These are phyloP conservation scores for Diploptera punctata DNA, from an alignment of 2,888 invertebrate genomes.

Conservation along the genomic window DNA sequence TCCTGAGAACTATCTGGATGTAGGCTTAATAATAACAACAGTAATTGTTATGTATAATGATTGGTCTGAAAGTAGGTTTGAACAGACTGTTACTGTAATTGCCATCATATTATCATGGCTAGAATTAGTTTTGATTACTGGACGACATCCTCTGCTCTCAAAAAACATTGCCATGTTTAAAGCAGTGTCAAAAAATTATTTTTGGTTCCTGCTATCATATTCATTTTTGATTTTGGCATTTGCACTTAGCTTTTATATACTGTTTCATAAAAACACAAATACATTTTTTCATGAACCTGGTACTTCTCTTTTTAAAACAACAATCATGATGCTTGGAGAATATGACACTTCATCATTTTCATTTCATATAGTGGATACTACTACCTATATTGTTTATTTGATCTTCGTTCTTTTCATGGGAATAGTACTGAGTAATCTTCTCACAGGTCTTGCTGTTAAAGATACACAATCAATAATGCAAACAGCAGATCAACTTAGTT, in stretches of 20 bases:
- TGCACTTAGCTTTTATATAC: not conserved
- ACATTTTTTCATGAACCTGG: not conserved
- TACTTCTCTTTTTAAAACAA: not conserved
- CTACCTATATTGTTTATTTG: not conserved
- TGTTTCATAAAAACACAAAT: not conserved
- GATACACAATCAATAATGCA: not conserved
- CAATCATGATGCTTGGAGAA: slow-evolving; percentile 15
- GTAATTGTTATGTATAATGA: not conserved
- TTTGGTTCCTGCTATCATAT: not conserved
- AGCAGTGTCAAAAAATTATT: not conserved
- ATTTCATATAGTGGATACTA: not conserved
- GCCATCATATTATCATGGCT: slow-evolving; percentile 3
- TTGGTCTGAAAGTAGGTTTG: not conserved
- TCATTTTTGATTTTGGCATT: not conserved
- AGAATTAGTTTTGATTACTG: slow-evolving; percentile 3
- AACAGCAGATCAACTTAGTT: not conserved
- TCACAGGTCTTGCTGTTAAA: slow-evolving; percentile 19
- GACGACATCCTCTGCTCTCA: not conserved
- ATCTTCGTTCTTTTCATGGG: slow-evolving; percentile 5
- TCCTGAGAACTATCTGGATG: slow-evolving; percentile 1
- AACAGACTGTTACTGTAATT: not conserved
- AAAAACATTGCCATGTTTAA: slow-evolving; percentile 13
- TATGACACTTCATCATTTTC: not conserved
- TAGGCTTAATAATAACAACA: not conserved
- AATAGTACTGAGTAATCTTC: slow-evolving; percentile 11